Evolutionary conservation across 2,888 invertebrate species (phyloP), one percentile per base, ranked within the genome.

Genomic region (Ecdyonurus torrentis): DNA sequence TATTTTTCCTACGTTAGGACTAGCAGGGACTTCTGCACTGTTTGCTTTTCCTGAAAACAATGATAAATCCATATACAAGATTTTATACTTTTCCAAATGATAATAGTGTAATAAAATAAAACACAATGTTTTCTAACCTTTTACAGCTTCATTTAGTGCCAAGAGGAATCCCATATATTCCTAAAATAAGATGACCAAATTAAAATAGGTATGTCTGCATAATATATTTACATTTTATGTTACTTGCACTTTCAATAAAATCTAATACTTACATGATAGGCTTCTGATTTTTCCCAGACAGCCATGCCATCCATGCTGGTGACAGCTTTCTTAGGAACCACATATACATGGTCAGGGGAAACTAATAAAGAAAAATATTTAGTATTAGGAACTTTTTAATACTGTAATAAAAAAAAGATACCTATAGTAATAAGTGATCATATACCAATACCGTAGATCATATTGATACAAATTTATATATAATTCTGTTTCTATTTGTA

Each of bases 91-190:
- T 50, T 50, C 18, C 10, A 50, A 50, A 50, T 18, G 18, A 50
- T 10, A 50, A 50, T 50, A n/a, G n/a, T n/a, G n/a, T n/a, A n/a
- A n/a, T n/a, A n/a, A n/a, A n/a, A n/a, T 37, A 15, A 37, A 10
- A 55, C n/a, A 55, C n/a, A 55, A 50, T 18, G 10, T 50, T 10
- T 55, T 5, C 22, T 10, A 10, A 55, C 55, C 86, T 75, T 87
- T 87, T 15, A 94, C 84, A 7, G 91, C 86, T 70, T 90, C 85
- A 76, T 93, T 95, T 68, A 96, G 80, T 1, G 89, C 87, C 67
- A 87, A 82, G 68, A 96, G 83, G 72, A 95, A 95, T 0, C 93
- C 93, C 61, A 91, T 77, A 69, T 91, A 85, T 76, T 93, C 92
- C 81, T 84, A 72, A 64, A 73, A 74, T 67, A 66, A 61, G 62